Percentiles rank a stretch among this genome's conserved stretches.
phyloP scores from a whole-genome alignment of 2,113 vertebrate genomes.

The Tauraco erythrolophus region DNA sequence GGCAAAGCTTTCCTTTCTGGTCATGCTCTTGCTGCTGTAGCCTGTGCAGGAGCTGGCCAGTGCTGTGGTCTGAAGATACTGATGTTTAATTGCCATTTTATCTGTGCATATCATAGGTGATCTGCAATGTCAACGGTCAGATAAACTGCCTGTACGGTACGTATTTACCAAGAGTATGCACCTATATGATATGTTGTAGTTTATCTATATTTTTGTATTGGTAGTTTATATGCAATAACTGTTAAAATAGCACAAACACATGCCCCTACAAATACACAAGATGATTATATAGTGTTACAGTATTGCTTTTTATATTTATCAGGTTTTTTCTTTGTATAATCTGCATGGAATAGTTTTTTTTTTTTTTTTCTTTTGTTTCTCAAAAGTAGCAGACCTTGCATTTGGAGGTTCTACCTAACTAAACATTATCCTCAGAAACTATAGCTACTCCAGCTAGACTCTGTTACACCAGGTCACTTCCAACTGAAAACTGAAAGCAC shows the following conservation, averaged over 20 bases:
- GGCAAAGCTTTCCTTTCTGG: not conserved
- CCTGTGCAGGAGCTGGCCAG: not conserved
- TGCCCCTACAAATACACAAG: not conserved
- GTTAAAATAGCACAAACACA: fast-evolving
- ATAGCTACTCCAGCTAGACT: not conserved
- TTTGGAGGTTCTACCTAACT: not conserved
- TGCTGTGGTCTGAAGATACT: not conserved
- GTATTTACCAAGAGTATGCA: not conserved
- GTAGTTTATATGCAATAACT: not conserved
- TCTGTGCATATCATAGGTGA: not conserved
- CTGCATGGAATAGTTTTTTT: not conserved
- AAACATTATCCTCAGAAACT: not conserved
- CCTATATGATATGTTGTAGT: not conserved
- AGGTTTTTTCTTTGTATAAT: not conserved
- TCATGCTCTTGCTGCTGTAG: not conserved
- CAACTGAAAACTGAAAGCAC: not conserved
- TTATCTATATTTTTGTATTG: not conserved
- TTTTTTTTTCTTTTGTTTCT: not conserved
- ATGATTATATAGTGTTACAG: not conserved
- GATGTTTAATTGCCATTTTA: not conserved
- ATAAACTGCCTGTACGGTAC: not conserved
- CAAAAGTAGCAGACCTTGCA: not conserved
- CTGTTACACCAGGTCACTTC: not conserved
- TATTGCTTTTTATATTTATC: not conserved
- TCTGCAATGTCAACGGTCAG: not conserved